Evolutionary conservation across 30 jellyfish, hydroid and myxozoan genomes (phyloP), one percentile per base, ranked within the genome.

Genomic region (Aurelia sp.): DNA sequence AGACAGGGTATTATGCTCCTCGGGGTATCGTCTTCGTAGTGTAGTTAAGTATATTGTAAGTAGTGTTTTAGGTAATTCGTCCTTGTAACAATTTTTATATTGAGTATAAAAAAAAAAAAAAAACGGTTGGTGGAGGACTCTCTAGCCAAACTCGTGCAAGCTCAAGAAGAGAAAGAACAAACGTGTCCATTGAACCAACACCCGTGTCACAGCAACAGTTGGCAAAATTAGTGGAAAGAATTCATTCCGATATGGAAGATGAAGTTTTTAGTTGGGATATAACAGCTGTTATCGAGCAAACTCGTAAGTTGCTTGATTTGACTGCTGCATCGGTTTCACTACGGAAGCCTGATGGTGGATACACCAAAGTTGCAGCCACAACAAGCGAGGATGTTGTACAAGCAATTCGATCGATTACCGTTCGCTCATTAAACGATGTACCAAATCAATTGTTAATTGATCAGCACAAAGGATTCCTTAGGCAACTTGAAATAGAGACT

Each of bases 251-350:
- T 41, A 71, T 71, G 81, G 67, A 74, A 12, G 86, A 74, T 74
- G 86, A 74, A 74, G 86, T 52, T 6, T 74, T 74, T 74, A 59
- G 73, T 62, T 62, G 60, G 59, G 74, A 74, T 51, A 37, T 59
- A 74, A 74, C 61, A 53, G 62, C 86, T 59, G 74, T 35, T 51
- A 74, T 74, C 52, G 21, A 74, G 18, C 57, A 47, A 11, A 74
- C 86, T 74, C 72, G 73, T 19, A 52, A 22, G 72, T 53, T 74
- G 72, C 73, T 74, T 76, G 58, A 74, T 66, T 74, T 74, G 86
- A 27, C 57, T 51, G 86, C 72, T 53, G 61, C 52, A 22, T 53
- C 74, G 0, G 76, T 3, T 59, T 51, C 72, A 59, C 52, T 74
- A 20, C 52, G 52, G 73, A 60, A 59, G 53, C 86, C 74, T 52